Evolutionary conservation across 2,888 invertebrate genomes (phyloP), one percentile per base, ranked within the genome.

Genomic region (Leptopilina syphax): DNA sequence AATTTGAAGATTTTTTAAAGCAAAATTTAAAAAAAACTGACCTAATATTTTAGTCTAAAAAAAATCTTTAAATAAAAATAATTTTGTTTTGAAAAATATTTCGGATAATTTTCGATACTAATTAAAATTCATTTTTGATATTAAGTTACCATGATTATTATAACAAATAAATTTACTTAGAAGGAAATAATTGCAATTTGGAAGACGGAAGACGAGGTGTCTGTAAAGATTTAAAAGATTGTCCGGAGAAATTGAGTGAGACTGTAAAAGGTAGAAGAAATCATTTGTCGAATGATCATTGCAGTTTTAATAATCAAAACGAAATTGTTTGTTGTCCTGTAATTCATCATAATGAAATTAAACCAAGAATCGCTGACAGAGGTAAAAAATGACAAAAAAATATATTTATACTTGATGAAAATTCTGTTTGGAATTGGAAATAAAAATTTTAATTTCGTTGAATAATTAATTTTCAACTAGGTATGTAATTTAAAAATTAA

Each of bases 261-360:
- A 68, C 44, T 12, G 1, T 24, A 12, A 50, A 68, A 68, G 47
- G 68, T 9, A 68, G 47, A 5, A 44, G 68, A 50, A 24, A 68
- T 68, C 50, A 50, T 7, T 12, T 10, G 24, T 68, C 68, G 12
- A 24, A 24, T 24, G 68, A 68, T 68, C 68, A 68, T 13, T 68
- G 68, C 12, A 44, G 13, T 68, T 68, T 68, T 68, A 3, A 24
- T 9, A 68, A 50, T 3, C 18, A 5, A 9, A 24, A 50, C 0
- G 68, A 68, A 68, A 50, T 68, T 24, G 47, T 68, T 5, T 68
- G 68, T 68, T 68, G 68, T 68, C 68, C 68, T 50, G 8, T 6
- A 24, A 68, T 47, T 10, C 24, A 24, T 68, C 10, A 18, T 44
- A 18, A 44, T 8, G 24, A 47, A 24, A 24, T 68, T 47, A 47